A percentile compares a stretch with the other conserved stretches of the same genome.
These are phyloP conservation scores for Tylochromis polylepis DNA, from an alignment of 2,113 vertebrate genomes.

Conservation along the genomic window DNA sequence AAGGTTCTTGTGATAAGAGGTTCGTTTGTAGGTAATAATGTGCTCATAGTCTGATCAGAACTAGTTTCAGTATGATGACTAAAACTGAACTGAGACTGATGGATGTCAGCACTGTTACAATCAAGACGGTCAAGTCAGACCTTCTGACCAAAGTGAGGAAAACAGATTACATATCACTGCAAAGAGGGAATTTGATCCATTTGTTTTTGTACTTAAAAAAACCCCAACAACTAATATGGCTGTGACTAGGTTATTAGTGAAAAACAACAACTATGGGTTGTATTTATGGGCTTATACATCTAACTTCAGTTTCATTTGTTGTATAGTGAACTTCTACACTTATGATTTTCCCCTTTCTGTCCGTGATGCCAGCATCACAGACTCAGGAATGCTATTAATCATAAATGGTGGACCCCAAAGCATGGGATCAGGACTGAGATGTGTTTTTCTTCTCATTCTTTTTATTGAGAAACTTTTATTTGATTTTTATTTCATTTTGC, in stretches of 20 bases:
- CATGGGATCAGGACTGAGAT: neutral
- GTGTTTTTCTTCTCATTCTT: neutral
- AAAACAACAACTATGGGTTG: neutral
- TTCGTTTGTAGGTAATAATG: too few species aligned
- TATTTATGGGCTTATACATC: neutral
- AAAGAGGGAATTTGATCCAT: neutral
- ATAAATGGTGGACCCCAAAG: neutral
- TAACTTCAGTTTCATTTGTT: neutral
- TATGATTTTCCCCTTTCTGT: neutral
- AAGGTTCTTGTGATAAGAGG: neutral
- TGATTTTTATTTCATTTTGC: neutral
- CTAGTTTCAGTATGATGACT: neutral
- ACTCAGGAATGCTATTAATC: neutral
- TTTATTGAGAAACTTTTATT: neutral
- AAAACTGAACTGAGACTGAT: neutral
- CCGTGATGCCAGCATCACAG: neutral
- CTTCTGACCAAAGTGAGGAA: neutral
- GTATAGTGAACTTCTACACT: neutral
- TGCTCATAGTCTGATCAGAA: neutral
- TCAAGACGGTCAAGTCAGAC: neutral
- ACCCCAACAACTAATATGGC: rapidly evolving
- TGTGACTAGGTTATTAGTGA: neutral
- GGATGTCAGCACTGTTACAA: neutral
- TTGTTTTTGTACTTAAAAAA: neutral
- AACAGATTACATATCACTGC: neutral